Evolutionary conservation across 2,888 invertebrate genomes (phyloP).

Genomic region (Listrodromus nycthemerus): DNA sequence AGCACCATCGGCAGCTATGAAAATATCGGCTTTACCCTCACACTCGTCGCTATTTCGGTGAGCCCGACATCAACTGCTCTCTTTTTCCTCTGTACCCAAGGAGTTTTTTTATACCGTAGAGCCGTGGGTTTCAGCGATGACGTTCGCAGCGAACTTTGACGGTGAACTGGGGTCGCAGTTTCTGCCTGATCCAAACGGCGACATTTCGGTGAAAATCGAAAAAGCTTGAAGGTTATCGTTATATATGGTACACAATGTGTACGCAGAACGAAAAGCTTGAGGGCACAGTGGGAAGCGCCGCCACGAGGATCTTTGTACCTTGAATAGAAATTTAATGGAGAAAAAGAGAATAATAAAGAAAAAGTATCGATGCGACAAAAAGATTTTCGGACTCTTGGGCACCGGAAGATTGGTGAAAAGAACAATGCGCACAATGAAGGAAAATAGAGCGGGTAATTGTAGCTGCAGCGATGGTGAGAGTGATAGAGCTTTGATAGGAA

Average conservation of each 20-base stretch:
- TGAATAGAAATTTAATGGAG: not conserved
- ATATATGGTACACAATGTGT: no score
- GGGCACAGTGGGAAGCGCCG: not conserved
- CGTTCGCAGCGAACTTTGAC: not conserved
- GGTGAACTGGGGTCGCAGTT: not conserved
- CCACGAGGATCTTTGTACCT: not conserved
- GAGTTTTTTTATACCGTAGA: not conserved
- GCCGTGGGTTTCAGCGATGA: not conserved
- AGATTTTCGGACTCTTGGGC: not conserved
- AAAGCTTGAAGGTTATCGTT: not conserved
- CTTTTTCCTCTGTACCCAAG: conserved; percentile 1
- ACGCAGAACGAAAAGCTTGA: not conserved
- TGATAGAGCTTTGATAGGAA: not conserved
- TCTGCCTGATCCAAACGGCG: not conserved
- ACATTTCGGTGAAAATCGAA: not conserved
- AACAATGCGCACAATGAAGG: not conserved
- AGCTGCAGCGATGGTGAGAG: not conserved
- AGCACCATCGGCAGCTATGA: conserved; percentile 2
- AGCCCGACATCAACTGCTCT: not conserved
- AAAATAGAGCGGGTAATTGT: not conserved
- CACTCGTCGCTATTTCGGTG: conserved; percentile 3
- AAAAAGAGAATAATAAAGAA: not conserved
- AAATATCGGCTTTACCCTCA: conserved; percentile 9
- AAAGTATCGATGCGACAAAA: not conserved
- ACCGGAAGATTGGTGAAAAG: not conserved